These are phyloP conservation scores for Pachycephus smyrnensis DNA, from an alignment of 2,888 invertebrate genomes.

Conservation along the genomic window DNA sequence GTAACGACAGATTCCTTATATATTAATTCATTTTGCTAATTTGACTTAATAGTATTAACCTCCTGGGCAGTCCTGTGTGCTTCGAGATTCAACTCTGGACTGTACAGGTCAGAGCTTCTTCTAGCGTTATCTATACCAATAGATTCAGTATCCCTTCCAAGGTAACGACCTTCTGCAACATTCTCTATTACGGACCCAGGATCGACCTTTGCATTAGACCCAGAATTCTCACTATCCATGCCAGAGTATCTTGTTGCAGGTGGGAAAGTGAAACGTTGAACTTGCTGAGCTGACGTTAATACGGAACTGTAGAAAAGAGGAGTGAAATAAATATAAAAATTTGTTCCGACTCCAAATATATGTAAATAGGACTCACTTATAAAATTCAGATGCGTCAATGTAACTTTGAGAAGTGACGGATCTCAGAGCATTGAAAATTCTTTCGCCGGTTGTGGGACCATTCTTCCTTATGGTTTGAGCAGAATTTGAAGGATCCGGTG, in stretches of 20 bases:
- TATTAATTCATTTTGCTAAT: neutral
- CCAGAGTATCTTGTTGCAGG: slow-evolving; percentile 25
- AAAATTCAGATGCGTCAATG: slow-evolving; percentile 63
- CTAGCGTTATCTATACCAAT: slow-evolving; percentile 30
- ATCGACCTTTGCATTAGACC: neutral
- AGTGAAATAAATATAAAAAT: slow-evolving; percentile 7
- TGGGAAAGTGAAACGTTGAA: slow-evolving; percentile 51
- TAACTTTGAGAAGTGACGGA: slow-evolving; percentile 61
- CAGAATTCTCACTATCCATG: neutral
- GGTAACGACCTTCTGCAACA: slow-evolving; percentile 38
- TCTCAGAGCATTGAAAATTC: slow-evolving; percentile 60
- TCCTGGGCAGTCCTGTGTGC: slow-evolving; percentile 63
- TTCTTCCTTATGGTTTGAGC: slow-evolving; percentile 37
- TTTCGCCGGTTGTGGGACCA: slow-evolving; percentile 59
- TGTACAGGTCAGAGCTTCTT: slow-evolving; percentile 60
- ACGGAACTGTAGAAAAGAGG: slow-evolving; percentile 46
- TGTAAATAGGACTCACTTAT: slow-evolving; percentile 50
- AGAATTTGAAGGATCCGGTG: slow-evolving; percentile 47
- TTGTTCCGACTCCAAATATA: neutral
- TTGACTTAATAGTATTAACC: slow-evolving; percentile 34
- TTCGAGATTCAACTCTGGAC: slow-evolving; percentile 61
- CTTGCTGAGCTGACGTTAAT: slow-evolving; percentile 55
- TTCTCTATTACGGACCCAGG: neutral
- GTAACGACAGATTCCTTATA: neutral
- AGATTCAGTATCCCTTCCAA: slow-evolving; percentile 37